A percentile compares a stretch with the other conserved stretches of the same genome.
Evolutionary conservation across 2,888 invertebrate species (phyloP).

Genomic region (Hymenopus coronatus): DNA sequence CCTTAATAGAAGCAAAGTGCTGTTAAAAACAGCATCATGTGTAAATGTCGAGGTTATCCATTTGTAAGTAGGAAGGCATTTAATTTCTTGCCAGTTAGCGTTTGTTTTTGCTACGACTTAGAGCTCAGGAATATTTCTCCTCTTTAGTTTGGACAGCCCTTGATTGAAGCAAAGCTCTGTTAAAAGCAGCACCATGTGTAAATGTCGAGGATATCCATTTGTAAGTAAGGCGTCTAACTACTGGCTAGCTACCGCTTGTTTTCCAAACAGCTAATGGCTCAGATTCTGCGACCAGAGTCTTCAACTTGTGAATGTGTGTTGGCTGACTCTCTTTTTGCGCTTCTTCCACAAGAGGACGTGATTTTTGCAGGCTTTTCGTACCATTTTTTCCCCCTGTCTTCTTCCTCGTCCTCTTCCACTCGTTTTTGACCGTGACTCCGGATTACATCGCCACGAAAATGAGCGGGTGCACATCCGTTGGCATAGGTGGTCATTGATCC

Average conservation of each 20-base stretch:
- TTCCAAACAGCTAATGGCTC: not conserved
- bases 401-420: not conserved
- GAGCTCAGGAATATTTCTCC: no score
- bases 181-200: not conserved
- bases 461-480: not conserved
- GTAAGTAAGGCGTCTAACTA: not conserved
- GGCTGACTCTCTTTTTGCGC: not conserved
- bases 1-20: no score
- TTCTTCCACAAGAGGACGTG: not conserved
- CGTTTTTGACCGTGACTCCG: not conserved
- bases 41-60: no score
- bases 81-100: no score
- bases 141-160: not conserved
- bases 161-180: not conserved
- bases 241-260: not conserved
- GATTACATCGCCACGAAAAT: not conserved
- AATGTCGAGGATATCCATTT: not conserved
- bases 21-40: no score
- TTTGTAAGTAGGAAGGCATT: no score
- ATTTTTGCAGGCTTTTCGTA: not conserved
- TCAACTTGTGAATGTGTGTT: not conserved
- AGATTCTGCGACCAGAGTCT: not conserved
- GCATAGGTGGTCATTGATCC: not conserved
- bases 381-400: not conserved
- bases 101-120: no score